These are phyloP conservation scores for Masticophis lateralis DNA, from an alignment of 2,797 vertebrate species.

Conservation along the genomic window DNA sequence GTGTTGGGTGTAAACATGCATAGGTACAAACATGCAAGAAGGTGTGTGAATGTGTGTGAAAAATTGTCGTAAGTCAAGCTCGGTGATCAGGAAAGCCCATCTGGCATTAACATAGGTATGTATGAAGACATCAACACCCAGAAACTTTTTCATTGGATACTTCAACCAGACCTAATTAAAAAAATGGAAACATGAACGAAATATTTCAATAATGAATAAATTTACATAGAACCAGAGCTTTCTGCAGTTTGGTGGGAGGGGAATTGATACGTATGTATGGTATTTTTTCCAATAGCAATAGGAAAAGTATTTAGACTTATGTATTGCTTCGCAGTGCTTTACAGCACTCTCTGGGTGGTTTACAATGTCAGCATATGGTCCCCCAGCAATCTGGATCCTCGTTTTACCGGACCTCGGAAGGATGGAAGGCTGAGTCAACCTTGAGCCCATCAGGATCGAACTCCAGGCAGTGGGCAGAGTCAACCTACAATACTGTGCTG, in stretches of 20 bases:
- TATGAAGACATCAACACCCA: not conserved
- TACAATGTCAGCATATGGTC: too few species aligned
- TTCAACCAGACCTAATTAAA: not conserved
- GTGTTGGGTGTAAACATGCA: not conserved
- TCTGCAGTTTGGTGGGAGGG: not conserved
- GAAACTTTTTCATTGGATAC: not conserved
- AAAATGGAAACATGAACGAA: not conserved
- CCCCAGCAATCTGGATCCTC: too few species aligned
- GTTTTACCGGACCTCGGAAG: too few species aligned
- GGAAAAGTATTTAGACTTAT: not conserved
- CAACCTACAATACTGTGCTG: too few species aligned
- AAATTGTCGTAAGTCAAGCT: not conserved
- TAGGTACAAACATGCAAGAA: not conserved
- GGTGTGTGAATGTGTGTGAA: not conserved
- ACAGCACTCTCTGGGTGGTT: not conserved
- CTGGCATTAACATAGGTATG: not conserved
- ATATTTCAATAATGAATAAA: not conserved
- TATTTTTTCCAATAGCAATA: not conserved
- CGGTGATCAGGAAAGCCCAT: not conserved
- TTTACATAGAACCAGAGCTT: not conserved
- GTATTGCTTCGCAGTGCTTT: too few species aligned
- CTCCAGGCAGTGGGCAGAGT: too few species aligned
- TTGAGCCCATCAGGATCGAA: too few species aligned
- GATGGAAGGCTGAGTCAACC: too few species aligned
- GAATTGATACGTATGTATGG: not conserved